Evolutionary conservation across 2,888 invertebrate genomes (phyloP).

Genomic region (Gortyna flavago): DNA sequence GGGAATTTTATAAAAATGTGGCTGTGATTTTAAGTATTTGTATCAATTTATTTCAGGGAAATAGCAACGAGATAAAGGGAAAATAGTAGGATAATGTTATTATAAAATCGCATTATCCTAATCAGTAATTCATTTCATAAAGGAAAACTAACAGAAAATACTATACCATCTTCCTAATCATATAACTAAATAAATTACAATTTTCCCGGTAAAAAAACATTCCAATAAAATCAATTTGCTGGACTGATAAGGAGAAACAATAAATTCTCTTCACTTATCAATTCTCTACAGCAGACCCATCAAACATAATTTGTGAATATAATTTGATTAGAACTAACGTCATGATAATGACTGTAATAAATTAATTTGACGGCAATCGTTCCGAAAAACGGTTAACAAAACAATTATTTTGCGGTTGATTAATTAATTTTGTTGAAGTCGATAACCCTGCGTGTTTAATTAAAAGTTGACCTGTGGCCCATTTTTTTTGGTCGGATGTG

Average conservation of each 20-base stretch:
- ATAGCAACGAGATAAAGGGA: not conserved
- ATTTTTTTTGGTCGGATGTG: constrained; percentile 62
- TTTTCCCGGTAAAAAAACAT: not conserved
- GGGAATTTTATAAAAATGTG: not conserved
- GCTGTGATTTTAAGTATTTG: not conserved
- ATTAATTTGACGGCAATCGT: constrained; percentile 40
- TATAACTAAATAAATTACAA: not conserved
- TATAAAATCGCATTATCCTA: not conserved
- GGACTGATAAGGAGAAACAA: constrained; percentile 37
- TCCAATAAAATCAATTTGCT: constrained; percentile 40
- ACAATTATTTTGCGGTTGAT: constrained; percentile 29
- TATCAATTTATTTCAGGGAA: not conserved
- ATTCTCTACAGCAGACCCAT: constrained; percentile 32
- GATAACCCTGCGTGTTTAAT: constrained; percentile 60
- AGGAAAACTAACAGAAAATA: constrained; percentile 1
- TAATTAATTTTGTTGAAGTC: constrained; percentile 45
- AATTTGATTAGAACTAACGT: constrained; percentile 50
- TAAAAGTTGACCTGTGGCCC: constrained; percentile 58
- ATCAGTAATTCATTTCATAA: not conserved
- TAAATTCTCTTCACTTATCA: constrained; percentile 33
- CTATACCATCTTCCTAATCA: not conserved
- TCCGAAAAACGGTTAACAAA: constrained; percentile 29
- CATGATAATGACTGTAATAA: constrained; percentile 40
- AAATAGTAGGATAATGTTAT: not conserved
- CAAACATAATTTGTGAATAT: constrained; percentile 38